A percentile compares a stretch with the other conserved stretches of the same genome.
Conservation (phyloP, 2,113 vertebrate genomes). For the Mionectes macconnelli region DNA sequence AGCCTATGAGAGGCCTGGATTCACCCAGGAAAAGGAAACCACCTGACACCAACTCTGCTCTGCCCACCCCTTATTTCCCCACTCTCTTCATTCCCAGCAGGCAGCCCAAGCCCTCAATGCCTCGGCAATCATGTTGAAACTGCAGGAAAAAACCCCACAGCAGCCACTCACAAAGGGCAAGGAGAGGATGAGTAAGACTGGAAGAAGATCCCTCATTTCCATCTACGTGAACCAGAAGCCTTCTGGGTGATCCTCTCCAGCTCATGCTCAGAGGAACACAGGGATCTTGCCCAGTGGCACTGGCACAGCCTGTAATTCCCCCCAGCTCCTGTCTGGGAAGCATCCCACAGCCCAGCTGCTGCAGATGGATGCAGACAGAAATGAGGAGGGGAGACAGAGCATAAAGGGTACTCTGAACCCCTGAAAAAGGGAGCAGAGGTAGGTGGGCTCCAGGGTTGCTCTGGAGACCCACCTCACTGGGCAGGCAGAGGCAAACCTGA, state of each 20-base stretch:
- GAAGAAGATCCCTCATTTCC: background rate
- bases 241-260: background rate
- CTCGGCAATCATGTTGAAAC: background rate
- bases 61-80: background rate
- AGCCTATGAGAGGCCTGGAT: background rate
- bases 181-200: background rate
- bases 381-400: background rate
- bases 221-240: background rate
- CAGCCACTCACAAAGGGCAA: background rate
- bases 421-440: background rate
- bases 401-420: background rate
- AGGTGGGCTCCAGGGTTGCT: background rate
- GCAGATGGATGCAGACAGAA: background rate
- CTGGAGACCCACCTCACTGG: background rate
- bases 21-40: background rate
- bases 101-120: background rate
- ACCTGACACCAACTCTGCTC: background rate
- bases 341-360: background rate
- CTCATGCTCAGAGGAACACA: background rate
- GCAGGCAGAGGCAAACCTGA: background rate
- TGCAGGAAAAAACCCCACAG: background rate
- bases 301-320: background rate
- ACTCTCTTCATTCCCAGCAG: background rate
- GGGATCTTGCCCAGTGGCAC: background rate
- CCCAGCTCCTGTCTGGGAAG: background rate